A percentile compares a stretch with the other conserved stretches of the same genome.
These are phyloP conservation scores for Gymnoscelis rufifasciata DNA, from an alignment of 2,888 invertebrate species.

Conservation along the genomic window DNA sequence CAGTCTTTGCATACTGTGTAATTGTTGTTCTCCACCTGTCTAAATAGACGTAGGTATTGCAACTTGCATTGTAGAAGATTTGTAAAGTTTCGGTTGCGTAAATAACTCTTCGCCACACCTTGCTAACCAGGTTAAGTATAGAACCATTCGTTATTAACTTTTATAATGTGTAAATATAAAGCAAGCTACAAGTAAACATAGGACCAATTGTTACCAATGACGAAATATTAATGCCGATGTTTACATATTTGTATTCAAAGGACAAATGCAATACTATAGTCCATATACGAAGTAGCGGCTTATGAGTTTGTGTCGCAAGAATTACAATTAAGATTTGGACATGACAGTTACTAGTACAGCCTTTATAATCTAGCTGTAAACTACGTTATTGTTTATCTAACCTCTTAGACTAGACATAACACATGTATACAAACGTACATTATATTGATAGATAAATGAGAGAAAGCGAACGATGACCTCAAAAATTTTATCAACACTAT, in stretches of 20 bases:
- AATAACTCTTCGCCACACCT: conserved; percentile 8
- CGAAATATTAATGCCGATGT: conserved; percentile 20
- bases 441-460: conserved; percentile 44
- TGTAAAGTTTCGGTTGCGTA: conserved; percentile 15
- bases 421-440: too few species aligned
- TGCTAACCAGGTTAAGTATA: not conserved
- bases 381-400: conserved; percentile 32
- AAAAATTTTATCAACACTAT: conserved; percentile 46
- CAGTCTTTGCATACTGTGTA: conserved; percentile 23
- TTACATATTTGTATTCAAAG: conserved; percentile 44
- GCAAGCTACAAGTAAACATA: not conserved
- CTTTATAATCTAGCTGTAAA: conserved; percentile 1
- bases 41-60: conserved; percentile 46
- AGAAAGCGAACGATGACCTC: conserved; percentile 66
- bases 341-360: conserved; percentile 33
- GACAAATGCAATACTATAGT: conserved; percentile 42
- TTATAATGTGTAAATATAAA: not conserved
- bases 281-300: conserved; percentile 44
- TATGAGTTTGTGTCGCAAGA: conserved; percentile 41
- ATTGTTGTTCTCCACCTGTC: conserved; percentile 41
- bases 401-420: conserved; percentile 53
- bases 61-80: conserved; percentile 13
- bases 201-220: conserved; percentile 1
- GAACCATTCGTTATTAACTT: not conserved
- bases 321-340: conserved; percentile 43